Conservation (phyloP, 2,797 vertebrate genomes). For the Coreius guichenoti region DNA sequence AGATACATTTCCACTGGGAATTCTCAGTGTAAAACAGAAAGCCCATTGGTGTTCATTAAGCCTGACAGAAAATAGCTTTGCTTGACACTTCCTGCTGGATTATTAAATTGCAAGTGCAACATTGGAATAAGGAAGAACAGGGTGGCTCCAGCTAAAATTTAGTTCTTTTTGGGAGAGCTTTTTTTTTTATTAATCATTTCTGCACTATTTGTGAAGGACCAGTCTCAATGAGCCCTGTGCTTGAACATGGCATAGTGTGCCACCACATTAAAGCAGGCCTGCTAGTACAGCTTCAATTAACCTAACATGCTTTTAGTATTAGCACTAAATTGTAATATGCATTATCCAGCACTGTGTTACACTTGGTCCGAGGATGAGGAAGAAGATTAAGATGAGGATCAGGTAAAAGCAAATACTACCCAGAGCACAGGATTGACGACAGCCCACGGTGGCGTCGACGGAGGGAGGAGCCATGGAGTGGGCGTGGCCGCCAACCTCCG, state of each 20-base stretch:
- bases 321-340: background rate
- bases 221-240: background rate
- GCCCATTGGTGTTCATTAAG: slow-evolving; percentile 53
- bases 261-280: background rate
- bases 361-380: too few species aligned
- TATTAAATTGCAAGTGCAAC: slow-evolving; percentile 41
- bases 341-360: slow-evolving; percentile 17
- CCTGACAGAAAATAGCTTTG: slow-evolving; percentile 36
- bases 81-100: slow-evolving; percentile 39
- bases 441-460: too few species aligned
- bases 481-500: too few species aligned
- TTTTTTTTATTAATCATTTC: background rate
- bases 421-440: too few species aligned
- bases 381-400: too few species aligned
- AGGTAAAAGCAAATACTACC: too few species aligned
- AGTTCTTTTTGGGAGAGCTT: background rate
- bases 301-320: background rate
- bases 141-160: slow-evolving; percentile 5
- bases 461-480: too few species aligned
- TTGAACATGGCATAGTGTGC: slow-evolving; percentile 1
- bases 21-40: slow-evolving; percentile 33
- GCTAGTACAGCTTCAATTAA: slow-evolving; percentile 13
- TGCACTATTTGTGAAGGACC: slow-evolving; percentile 15
- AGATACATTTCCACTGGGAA: slow-evolving; percentile 22
- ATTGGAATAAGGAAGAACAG: slow-evolving; percentile 28